Base-by-base conservation (phyloP, 2,113 vertebrate genomes). In the Lasiurus borealis region DNA sequence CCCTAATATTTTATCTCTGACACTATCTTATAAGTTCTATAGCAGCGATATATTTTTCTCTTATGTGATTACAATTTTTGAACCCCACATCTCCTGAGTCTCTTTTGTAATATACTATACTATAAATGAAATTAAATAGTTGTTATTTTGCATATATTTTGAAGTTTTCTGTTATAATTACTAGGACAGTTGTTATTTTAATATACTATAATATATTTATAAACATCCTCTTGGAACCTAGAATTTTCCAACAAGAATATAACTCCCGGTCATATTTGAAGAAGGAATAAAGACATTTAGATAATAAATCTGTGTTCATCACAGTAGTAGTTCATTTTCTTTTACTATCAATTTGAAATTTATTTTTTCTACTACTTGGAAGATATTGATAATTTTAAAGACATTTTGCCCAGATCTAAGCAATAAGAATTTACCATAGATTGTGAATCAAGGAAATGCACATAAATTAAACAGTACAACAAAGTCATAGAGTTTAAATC, bases 311-410 rank as follows among this genome's bases (percentile, higher is more conserved):
- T 90, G 18, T 44, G 15, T 85, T 40, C 7, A 76, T 78, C 23
- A 27, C 4, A 69, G 50, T 25, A 68, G 69, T 12, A 36, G 27
- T 92, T 95, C 94, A 40, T 77, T 96, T 94, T 91, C 59, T 44
- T 94, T 95, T 80, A 57, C 27, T 54, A 94, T 95, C 62, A 90
- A 68, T 76, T 85, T n/a, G 23, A 76, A 96, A 86, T 85, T 90
- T 25, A 78, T 88, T 87, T 90, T 66, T 95, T 72, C 44, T 80
- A 78, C 10, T 78, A 29, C 23, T 48, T 80, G 18, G 54, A 91
- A 82, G 50, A 78, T 93, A 93, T 48, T 90, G 89, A 80, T 91
- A 95, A 87, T 95, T 92, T 90, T 93, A 88, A 95, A 96, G 91
- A 90, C 8, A 94, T 90, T 93, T 95, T 88, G 12, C 44, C 19